phyloP scores from a whole-genome alignment of 2,888 invertebrate species.

The Danaus chrysippus region DNA sequence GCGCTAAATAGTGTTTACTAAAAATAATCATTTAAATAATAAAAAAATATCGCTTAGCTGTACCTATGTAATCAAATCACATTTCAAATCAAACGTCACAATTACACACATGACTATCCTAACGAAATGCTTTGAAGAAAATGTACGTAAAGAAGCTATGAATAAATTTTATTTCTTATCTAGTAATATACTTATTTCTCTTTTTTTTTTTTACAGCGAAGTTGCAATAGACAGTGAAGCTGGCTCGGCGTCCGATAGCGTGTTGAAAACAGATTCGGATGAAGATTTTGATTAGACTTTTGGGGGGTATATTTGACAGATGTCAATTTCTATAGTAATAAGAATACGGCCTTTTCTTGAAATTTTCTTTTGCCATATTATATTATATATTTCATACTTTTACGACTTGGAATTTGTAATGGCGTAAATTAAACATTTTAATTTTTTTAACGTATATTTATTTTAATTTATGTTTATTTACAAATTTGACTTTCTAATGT shows the following conservation, averaged over 20 bases:
- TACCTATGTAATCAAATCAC: too few relatives aligned
- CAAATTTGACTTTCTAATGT: background rate
- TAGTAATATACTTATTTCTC: constrained; percentile 1
- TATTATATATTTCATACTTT: too few relatives aligned
- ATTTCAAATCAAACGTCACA: too few relatives aligned
- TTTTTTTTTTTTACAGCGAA: constrained; percentile 47
- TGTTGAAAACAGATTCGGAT: constrained; percentile 72
- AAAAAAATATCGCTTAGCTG: too few relatives aligned
- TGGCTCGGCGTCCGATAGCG: constrained; percentile 72
- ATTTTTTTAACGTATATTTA: constrained; percentile 7
- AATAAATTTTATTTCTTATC: background rate
- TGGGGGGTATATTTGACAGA: background rate
- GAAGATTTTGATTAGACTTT: constrained; percentile 65
- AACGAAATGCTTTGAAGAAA: too few relatives aligned
- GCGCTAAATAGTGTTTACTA: too few relatives aligned
- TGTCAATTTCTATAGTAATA: background rate
- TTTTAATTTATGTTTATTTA: background rate
- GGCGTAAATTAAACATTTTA: constrained; percentile 8
- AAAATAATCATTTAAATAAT: too few relatives aligned
- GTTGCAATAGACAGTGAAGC: constrained; percentile 67
- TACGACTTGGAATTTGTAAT: too few relatives aligned
- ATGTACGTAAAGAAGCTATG: background rate
- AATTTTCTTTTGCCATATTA: background rate
- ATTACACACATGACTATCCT: too few relatives aligned
- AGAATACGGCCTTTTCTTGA: constrained; percentile 5